phyloP scores from a whole-genome alignment of 2,888 invertebrate genomes.

The Drosophila diplacantha region DNA sequence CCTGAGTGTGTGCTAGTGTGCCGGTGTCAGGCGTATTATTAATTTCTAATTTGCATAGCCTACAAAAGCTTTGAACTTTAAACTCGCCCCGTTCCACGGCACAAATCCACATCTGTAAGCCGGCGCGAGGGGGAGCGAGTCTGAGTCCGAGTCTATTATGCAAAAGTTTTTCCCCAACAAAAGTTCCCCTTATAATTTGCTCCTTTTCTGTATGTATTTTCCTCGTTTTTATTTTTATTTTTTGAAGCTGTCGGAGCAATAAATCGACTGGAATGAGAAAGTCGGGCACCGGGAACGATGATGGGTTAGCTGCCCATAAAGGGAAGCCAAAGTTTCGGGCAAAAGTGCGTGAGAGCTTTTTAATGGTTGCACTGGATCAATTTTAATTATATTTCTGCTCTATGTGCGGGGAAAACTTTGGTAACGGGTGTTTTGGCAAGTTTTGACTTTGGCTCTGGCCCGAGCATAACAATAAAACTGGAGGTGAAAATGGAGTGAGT shows the following conservation, averaged over 20 bases:
- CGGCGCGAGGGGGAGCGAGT: conserved; percentile 8
- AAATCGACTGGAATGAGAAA: conserved; percentile 63
- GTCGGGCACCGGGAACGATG: conserved; percentile 22
- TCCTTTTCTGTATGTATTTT: conserved; percentile 14
- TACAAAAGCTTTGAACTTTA: conserved; percentile 70
- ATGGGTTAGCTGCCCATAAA: conserved; percentile 40
- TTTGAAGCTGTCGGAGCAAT: conserved; percentile 58
- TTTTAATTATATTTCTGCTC: conserved; percentile 43
- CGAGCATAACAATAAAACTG: conserved; percentile 24
- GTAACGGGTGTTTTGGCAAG: conserved; percentile 24
- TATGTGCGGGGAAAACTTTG: conserved; percentile 28
- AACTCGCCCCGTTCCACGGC: conserved; percentile 45
- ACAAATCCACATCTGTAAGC: conserved; percentile 27
- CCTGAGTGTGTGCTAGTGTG: conserved; percentile 13
- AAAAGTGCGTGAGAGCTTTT: conserved; percentile 46
- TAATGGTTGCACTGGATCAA: conserved; percentile 46
- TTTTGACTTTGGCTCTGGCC: conserved; percentile 15
- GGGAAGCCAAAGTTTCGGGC: conserved; percentile 35
- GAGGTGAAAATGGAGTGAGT: conserved; percentile 13
- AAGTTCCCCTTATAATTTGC: conserved; percentile 40
- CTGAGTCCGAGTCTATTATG: conserved; percentile 54
- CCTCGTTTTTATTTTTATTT: conserved; percentile 21
- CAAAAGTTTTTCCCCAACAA: conserved; percentile 59
- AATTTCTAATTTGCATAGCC: conserved; percentile 72
- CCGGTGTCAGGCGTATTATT: conserved; percentile 56